These are phyloP conservation scores for Oxyruncus cristatus DNA, from an alignment of 2,113 vertebrate genomes.

Conservation along the genomic window DNA sequence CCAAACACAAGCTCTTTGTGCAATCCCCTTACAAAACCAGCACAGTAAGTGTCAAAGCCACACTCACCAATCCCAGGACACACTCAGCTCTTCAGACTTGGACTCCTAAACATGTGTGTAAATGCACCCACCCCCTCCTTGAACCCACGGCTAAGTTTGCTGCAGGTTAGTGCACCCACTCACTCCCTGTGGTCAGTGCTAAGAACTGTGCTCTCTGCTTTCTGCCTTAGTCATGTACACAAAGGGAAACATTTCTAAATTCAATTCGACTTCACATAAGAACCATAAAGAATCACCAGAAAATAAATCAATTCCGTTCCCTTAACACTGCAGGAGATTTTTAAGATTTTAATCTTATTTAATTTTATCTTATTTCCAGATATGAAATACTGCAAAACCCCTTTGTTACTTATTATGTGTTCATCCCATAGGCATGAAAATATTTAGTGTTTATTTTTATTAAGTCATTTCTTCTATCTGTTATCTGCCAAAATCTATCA, in stretches of 20 bases:
- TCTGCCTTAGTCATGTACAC: neutral
- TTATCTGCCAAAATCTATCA: conserved; percentile 30
- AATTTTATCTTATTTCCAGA: conserved; percentile 29
- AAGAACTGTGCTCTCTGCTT: neutral
- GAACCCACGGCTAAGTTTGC: neutral
- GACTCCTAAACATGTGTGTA: neutral
- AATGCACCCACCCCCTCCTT: neutral
- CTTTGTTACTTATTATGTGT: conserved; percentile 6
- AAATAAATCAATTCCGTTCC: neutral
- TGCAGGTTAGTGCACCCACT: neutral
- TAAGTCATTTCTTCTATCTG: neutral
- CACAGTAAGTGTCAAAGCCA: neutral
- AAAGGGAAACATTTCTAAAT: neutral
- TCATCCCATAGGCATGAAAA: conserved; percentile 15
- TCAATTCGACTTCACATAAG: neutral
- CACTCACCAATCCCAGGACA: neutral
- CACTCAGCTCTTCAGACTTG: neutral
- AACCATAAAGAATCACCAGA: neutral
- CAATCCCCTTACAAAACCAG: neutral
- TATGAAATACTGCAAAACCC: neutral
- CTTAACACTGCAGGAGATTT: neutral
- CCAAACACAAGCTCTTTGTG: neutral
- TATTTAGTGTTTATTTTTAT: neutral
- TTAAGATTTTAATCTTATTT: conserved; percentile 24
- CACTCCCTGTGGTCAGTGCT: neutral